A percentile compares a stretch with the other conserved stretches of the same genome.
These are phyloP conservation scores for Lithobates pipiens DNA, from an alignment of 2,797 vertebrate species.

Conservation along the genomic window DNA sequence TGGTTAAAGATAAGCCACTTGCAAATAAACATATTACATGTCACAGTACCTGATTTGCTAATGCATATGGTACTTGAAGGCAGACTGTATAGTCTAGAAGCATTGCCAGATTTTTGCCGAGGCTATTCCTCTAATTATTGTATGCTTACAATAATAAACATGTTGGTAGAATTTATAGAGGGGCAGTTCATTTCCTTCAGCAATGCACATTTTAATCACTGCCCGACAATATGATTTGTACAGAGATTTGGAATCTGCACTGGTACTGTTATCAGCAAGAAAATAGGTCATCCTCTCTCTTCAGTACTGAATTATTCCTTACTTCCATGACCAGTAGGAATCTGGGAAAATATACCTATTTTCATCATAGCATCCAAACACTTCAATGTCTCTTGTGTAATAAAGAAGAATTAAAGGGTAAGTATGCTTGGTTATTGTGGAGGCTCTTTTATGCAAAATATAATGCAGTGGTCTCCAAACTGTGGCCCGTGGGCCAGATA, in stretches of 20 bases:
- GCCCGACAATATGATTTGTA: conserved; percentile 14
- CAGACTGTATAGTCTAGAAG: conserved; percentile 35
- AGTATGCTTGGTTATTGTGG: too few species aligned
- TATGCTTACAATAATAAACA: conserved; percentile 31
- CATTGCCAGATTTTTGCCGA: conserved; percentile 4
- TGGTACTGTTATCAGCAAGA: background rate
- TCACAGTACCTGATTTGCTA: conserved; percentile 44
- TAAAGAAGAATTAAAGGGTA: too few species aligned
- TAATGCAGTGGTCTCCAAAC: too few species aligned
- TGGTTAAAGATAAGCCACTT: conserved; percentile 29
- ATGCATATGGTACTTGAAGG: conserved; percentile 28
- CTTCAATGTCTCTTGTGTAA: too few species aligned
- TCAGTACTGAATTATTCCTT: background rate
- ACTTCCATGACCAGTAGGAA: background rate
- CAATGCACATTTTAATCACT: background rate
- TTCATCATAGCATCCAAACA: too few species aligned
- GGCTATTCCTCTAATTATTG: conserved; percentile 4
- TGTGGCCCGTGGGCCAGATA: too few species aligned
- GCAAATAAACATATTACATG: conserved; percentile 43
- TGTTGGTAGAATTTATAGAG: conserved; percentile 6
- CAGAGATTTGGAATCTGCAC: background rate
- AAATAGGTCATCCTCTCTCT: background rate
- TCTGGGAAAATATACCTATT: too few species aligned
- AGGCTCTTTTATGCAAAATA: too few species aligned
- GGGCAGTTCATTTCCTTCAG: background rate